Percentiles rank a stretch among this genome's conserved stretches.
Conservation (phyloP, 2,888 invertebrate genomes). For the Coecobrya sp. region DNA sequence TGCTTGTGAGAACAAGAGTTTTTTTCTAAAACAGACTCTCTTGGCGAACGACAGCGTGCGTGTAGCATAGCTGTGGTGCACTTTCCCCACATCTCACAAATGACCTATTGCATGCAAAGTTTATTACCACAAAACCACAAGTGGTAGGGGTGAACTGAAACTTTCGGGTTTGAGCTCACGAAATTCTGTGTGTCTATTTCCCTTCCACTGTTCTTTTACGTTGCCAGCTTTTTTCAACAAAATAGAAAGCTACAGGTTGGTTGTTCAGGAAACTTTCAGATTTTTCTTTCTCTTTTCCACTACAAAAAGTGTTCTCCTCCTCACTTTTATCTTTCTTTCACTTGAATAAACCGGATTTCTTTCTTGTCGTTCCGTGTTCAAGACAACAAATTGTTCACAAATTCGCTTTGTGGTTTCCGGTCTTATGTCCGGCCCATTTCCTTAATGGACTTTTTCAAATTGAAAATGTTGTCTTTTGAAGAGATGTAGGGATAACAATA, state of each 20-base stretch:
- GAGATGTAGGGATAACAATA: too few species aligned
- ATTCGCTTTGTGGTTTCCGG: slow-evolving; percentile 70
- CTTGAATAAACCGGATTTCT: slow-evolving; percentile 9
- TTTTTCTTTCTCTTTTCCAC: slow-evolving; percentile 32
- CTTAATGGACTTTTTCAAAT: not conserved
- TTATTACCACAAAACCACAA: slow-evolving; percentile 78
- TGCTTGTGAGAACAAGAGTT: not conserved
- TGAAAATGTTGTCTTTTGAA: too few species aligned
- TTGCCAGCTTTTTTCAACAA: not conserved
- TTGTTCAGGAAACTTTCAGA: slow-evolving; percentile 59
- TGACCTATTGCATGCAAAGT: slow-evolving; percentile 74
- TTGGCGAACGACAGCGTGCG: too few species aligned
- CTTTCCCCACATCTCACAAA: slow-evolving; percentile 69
- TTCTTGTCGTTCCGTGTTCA: not conserved
- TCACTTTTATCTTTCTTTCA: slow-evolving; percentile 18
- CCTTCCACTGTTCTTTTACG: not conserved
- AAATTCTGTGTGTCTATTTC: not conserved
- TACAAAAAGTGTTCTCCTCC: slow-evolving; percentile 35
- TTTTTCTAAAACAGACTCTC: too few species aligned
- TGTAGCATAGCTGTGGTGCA: not conserved
- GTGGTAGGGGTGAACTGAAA: slow-evolving; percentile 71
- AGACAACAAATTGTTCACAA: not conserved
- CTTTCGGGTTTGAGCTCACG: not conserved
- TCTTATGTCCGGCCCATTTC: slow-evolving; percentile 63
- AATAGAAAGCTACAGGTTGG: slow-evolving; percentile 59